These are phyloP conservation scores for Gulo gulo DNA, from an alignment of 2,113 vertebrate genomes.

Conservation along the genomic window DNA sequence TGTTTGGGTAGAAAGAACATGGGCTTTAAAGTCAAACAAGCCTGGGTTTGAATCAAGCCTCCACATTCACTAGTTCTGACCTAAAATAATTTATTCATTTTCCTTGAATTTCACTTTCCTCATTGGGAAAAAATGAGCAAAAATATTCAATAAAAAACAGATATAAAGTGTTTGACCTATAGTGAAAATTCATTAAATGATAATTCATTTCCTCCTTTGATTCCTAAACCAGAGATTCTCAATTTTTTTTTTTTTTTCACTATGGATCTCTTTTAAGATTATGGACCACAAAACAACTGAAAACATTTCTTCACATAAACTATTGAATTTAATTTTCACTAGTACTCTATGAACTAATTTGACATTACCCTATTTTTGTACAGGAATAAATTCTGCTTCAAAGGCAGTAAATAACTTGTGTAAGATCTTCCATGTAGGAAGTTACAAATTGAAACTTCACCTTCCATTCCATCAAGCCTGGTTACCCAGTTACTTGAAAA, in stretches of 20 bases:
- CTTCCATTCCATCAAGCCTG: constrained; percentile 36
- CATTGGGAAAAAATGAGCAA: neutral
- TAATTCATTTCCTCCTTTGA: neutral
- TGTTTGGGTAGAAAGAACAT: neutral
- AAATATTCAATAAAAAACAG: constrained; percentile 13
- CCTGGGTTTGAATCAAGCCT: neutral
- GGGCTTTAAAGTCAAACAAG: constrained; percentile 19
- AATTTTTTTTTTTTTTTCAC: too few species aligned
- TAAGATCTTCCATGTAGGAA: neutral
- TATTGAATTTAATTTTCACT: constrained; percentile 28
- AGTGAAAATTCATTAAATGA: constrained; percentile 37
- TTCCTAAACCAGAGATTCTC: neutral
- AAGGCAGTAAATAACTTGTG: neutral
- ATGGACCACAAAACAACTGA: neutral
- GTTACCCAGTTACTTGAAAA: neutral
- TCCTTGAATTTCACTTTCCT: constrained; percentile 30
- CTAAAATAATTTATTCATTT: constrained; percentile 28
- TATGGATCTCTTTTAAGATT: too few species aligned
- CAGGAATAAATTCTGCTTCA: neutral
- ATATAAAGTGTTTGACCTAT: neutral
- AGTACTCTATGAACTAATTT: neutral
- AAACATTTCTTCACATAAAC: constrained; percentile 27
- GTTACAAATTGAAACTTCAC: neutral
- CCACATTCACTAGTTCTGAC: neutral
- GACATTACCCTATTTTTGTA: neutral